phyloP scores from a whole-genome alignment of 2,113 vertebrate genomes.

The Chrysemys picta region DNA sequence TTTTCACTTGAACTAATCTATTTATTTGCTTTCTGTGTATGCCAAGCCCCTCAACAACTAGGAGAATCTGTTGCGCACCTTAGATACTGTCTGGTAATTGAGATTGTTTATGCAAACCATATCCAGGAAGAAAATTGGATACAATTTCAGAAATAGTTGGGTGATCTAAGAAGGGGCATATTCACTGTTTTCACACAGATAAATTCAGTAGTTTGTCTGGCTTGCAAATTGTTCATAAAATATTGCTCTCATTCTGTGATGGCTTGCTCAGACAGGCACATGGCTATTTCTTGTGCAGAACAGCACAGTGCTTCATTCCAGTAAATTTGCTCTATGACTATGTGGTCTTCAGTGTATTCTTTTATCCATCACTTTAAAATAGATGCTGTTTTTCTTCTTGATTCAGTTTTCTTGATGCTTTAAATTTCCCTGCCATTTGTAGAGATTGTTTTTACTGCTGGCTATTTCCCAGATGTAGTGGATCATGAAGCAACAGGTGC shows the following conservation, averaged over 20 bases:
- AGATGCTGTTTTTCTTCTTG: not conserved
- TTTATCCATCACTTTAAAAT: not conserved
- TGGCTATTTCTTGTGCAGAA: too few species aligned
- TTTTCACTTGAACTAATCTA: not conserved
- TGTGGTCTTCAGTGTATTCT: not conserved
- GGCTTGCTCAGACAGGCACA: too few species aligned
- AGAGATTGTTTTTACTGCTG: not conserved
- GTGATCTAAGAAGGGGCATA: not conserved
- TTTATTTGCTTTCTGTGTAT: not conserved
- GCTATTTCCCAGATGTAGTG: not conserved
- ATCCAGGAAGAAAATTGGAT: not conserved
- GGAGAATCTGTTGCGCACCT: not conserved
- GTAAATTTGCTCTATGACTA: not conserved
- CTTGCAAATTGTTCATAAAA: not conserved
- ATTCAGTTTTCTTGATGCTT: not conserved
- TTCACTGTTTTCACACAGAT: not conserved
- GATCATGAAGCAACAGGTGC: not conserved
- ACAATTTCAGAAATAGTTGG: not conserved
- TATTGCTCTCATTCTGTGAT: not conserved
- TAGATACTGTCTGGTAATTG: not conserved
- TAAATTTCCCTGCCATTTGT: constrained; percentile 17
- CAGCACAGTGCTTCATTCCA: not conserved
- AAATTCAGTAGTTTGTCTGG: not conserved
- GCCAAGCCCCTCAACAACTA: not conserved
- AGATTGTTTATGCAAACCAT: not conserved